These are phyloP conservation scores for Chrysolina oricalcia DNA, from an alignment of 2,888 invertebrate genomes.

Conservation along the genomic window DNA sequence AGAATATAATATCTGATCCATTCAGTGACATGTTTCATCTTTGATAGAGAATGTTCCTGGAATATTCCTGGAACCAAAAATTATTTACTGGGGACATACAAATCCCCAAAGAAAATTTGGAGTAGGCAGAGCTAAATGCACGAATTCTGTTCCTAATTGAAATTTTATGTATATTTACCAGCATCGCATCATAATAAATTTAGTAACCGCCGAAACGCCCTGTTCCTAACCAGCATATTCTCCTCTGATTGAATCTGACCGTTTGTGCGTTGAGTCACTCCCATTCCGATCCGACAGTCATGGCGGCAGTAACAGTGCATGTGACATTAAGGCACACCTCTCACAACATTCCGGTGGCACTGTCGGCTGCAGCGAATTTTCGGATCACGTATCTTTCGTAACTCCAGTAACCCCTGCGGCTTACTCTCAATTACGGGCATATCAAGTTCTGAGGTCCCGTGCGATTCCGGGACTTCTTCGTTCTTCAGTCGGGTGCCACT, in stretches of 20 bases:
- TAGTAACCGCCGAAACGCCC: background rate
- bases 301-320: constrained; percentile 50
- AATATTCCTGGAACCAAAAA: no score
- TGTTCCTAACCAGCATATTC: constrained; percentile 10
- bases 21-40: no score
- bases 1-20: no score
- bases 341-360: constrained; percentile 36
- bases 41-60: no score
- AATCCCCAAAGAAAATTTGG: no score
- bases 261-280: constrained; percentile 24
- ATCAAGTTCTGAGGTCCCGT: constrained; percentile 58
- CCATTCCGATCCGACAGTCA: constrained; percentile 36
- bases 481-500: constrained; percentile 50
- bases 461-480: constrained; percentile 54
- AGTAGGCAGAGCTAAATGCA: no score
- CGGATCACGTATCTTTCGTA: constrained; percentile 60
- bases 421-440: constrained; percentile 61
- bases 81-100: no score
- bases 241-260: constrained; percentile 20
- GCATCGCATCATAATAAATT: constrained; percentile 8
- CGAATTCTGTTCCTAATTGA: background rate
- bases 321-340: constrained; percentile 54
- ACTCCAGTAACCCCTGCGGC: constrained; percentile 61
- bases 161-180: constrained; percentile 4
- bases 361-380: constrained; percentile 58